A percentile compares a stretch with the other conserved stretches of the same genome.
Conservation (phyloP, 2,113 vertebrate species). For the Procavia capensis region DNA sequence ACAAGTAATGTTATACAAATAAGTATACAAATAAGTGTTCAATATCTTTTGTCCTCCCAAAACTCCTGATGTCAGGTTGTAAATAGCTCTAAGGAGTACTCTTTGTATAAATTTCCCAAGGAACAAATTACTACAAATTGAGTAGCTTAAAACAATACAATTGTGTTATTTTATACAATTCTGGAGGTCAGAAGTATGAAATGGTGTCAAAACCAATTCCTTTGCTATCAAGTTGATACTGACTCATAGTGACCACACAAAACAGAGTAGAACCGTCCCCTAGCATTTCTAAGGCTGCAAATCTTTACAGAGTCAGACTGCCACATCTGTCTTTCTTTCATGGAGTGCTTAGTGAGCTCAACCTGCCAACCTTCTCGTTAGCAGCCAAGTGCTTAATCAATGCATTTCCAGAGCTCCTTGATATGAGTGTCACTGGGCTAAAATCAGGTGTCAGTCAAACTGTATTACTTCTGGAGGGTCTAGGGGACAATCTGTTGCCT, state of each 20-base stretch:
- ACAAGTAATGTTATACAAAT: conserved; percentile 1
- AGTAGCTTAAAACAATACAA: neutral
- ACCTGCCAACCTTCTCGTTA: neutral
- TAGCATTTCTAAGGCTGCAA: neutral
- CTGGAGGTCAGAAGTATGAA: neutral
- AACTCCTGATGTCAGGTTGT: neutral
- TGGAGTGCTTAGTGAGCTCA: neutral
- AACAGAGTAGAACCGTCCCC: neutral
- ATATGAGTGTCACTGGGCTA: neutral
- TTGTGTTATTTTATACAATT: neutral
- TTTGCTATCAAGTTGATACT: neutral
- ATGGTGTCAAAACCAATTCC: neutral
- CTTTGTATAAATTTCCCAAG: neutral
- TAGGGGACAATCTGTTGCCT: neutral
- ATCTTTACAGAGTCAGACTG: neutral
- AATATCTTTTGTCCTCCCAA: neutral
- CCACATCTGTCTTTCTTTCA: neutral
- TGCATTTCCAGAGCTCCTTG: neutral
- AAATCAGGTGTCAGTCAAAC: neutral
- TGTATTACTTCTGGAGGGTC: neutral
- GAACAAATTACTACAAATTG: neutral
- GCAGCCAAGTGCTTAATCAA: neutral
- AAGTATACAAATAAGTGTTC: neutral
- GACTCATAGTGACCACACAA: neutral
- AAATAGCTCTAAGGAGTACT: neutral